Evolutionary conservation across 2,113 vertebrate genomes (phyloP).

Genomic region (Leptocoma aspasia): DNA sequence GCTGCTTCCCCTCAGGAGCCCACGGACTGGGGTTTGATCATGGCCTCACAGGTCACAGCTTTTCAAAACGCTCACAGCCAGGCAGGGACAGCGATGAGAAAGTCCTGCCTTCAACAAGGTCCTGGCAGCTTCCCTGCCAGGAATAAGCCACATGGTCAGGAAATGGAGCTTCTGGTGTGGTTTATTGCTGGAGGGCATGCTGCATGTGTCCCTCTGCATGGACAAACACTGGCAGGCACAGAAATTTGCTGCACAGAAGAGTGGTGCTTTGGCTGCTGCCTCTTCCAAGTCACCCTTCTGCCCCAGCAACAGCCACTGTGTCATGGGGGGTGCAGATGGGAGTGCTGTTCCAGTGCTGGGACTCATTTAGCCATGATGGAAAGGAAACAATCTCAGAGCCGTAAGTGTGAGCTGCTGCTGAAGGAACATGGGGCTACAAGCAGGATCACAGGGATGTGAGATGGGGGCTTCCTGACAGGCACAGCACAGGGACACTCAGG

Average conservation of each 20-base stretch:
- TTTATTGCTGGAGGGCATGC: background rate
- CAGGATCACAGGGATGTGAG: background rate
- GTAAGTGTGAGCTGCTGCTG: background rate
- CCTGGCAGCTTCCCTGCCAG: background rate
- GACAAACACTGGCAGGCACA: background rate
- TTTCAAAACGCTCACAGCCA: background rate
- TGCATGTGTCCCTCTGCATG: background rate
- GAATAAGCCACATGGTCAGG: background rate
- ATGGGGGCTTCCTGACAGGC: background rate
- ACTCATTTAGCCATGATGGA: background rate
- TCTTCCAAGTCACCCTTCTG: background rate
- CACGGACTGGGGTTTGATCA: background rate
- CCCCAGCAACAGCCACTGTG: accelerated
- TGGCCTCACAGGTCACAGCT: background rate
- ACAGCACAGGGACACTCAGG: background rate
- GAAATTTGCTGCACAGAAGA: background rate
- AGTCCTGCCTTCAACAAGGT: background rate
- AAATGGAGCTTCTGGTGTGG: background rate
- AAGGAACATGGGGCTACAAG: background rate
- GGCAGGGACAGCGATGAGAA: background rate
- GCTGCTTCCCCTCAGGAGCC: background rate
- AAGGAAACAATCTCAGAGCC: background rate
- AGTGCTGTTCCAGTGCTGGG: background rate
- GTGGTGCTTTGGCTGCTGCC: background rate
- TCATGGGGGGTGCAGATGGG: background rate